These are phyloP conservation scores for Malacosoma neustria DNA, from an alignment of 2,888 invertebrate genomes.

Conservation along the genomic window DNA sequence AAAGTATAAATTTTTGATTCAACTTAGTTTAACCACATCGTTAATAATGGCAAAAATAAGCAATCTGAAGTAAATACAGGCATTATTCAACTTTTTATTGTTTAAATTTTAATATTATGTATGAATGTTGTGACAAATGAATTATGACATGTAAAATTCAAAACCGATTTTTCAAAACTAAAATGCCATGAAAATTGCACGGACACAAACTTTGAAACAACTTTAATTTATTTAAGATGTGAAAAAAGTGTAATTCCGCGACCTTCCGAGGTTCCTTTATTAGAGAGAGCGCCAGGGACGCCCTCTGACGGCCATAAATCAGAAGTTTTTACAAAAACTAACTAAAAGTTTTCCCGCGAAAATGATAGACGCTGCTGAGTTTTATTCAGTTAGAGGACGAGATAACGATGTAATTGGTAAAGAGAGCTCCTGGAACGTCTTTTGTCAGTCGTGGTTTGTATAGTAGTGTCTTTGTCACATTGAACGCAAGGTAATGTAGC, in stretches of 20 bases:
- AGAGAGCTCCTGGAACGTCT: slow-evolving; percentile 15
- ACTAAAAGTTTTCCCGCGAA: slow-evolving; percentile 60
- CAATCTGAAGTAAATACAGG: too few species aligned
- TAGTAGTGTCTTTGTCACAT: too few species aligned
- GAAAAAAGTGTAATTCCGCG: slow-evolving; percentile 42
- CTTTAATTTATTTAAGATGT: slow-evolving; percentile 34
- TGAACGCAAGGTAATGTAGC: too few species aligned
- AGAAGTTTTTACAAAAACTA: slow-evolving; percentile 62
- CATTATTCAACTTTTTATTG: too few species aligned
- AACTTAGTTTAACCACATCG: too few species aligned
- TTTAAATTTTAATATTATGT: too few species aligned
- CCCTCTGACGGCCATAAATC: slow-evolving; percentile 53
- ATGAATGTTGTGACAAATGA: too few species aligned
- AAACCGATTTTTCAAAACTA: background rate
- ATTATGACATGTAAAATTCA: too few species aligned
- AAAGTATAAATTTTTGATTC: too few species aligned
- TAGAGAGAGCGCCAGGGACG: slow-evolving; percentile 43
- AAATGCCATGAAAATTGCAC: slow-evolving; percentile 5
- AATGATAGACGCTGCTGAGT: slow-evolving; percentile 58
- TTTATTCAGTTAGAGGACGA: slow-evolving; percentile 62
- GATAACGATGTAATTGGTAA: slow-evolving; percentile 60
- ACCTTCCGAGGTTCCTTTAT: slow-evolving; percentile 51
- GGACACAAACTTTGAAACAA: slow-evolving; percentile 10
- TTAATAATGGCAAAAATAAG: too few species aligned
- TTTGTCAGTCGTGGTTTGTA: too few species aligned